These are phyloP conservation scores for Esox niger DNA, from an alignment of 2,113 vertebrate genomes.

Conservation along the genomic window DNA sequence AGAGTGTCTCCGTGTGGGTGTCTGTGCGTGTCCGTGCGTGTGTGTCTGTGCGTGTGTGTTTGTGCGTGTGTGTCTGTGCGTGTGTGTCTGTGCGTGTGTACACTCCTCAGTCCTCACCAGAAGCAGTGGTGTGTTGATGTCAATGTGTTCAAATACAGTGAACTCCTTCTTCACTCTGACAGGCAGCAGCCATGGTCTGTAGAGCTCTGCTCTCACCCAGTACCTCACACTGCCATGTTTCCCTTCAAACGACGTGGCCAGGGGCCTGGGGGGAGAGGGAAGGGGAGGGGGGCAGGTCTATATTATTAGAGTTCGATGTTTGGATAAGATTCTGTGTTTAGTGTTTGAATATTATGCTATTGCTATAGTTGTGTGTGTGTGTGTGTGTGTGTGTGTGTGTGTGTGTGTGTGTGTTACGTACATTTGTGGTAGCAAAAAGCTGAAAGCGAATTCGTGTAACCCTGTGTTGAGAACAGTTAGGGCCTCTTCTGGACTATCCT, in stretches of 20 bases:
- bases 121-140: conserved; percentile 99
- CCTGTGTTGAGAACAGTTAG: conserved; percentile 89
- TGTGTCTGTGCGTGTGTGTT: neutral
- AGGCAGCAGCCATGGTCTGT: conserved; percentile 94
- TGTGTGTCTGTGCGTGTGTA: neutral
- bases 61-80: neutral
- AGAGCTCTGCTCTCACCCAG: conserved; percentile 97
- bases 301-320: neutral
- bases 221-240: conserved; percentile 97
- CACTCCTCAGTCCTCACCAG: conserved; percentile 92
- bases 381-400: conserved; percentile 1
- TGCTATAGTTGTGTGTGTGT: neutral
- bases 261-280: conserved; percentile 79
- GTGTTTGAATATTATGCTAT: neutral
- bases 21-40: neutral
- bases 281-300: neutral
- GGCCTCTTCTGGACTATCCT: conserved; percentile 90
- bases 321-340: neutral
- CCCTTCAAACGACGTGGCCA: conserved; percentile 99
- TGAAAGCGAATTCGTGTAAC: conserved; percentile 96
- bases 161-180: conserved; percentile 99
- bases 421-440: conserved; percentile 98
- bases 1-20: neutral
- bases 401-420: conserved; percentile 70
- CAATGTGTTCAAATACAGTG: conserved; percentile 98